Evolutionary conservation across 2,888 invertebrate species (phyloP).

Genomic region (Trichopoda pennipes): DNA sequence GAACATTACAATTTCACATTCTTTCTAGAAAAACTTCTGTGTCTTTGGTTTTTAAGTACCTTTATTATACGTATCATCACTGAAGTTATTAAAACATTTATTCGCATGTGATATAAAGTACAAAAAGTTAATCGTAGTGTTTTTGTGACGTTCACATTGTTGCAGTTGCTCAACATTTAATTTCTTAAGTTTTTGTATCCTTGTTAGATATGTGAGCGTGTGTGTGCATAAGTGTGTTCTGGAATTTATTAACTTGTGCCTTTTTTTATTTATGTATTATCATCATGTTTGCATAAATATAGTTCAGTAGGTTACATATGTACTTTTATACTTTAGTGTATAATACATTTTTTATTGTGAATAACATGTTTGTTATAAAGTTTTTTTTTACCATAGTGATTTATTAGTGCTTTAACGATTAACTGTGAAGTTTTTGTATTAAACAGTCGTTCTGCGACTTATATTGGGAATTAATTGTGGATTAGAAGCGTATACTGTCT

Average conservation of each 20-base stretch:
- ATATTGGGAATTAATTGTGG: no score
- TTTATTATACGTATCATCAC: conserved; percentile 4
- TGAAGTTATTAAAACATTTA: conserved; percentile 42
- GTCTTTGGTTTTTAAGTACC: conserved; percentile 4
- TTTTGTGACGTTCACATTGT: conserved; percentile 40
- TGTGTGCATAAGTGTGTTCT: conserved; percentile 15
- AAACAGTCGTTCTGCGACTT: no score
- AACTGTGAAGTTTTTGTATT: no score
- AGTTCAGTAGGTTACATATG: conserved; percentile 67
- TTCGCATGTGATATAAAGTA: conserved; percentile 56
- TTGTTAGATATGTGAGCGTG: not conserved
- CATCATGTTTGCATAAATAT: conserved; percentile 44
- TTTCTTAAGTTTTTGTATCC: conserved; percentile 27
- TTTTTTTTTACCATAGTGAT: no score
- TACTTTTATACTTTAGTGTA: not conserved
- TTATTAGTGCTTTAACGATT: no score
- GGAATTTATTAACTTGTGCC: conserved; percentile 28
- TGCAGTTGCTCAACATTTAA: not conserved
- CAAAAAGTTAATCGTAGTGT: conserved; percentile 19
- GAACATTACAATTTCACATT: conserved; percentile 43
- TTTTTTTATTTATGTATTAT: conserved; percentile 11
- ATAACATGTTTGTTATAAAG: no score
- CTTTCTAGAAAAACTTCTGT: conserved; percentile 28
- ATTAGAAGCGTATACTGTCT: no score
- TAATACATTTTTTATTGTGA: no score